Base-by-base conservation (phyloP, 1,140 invertebrate genomes). In the Heliconius eleuchia region DNA sequence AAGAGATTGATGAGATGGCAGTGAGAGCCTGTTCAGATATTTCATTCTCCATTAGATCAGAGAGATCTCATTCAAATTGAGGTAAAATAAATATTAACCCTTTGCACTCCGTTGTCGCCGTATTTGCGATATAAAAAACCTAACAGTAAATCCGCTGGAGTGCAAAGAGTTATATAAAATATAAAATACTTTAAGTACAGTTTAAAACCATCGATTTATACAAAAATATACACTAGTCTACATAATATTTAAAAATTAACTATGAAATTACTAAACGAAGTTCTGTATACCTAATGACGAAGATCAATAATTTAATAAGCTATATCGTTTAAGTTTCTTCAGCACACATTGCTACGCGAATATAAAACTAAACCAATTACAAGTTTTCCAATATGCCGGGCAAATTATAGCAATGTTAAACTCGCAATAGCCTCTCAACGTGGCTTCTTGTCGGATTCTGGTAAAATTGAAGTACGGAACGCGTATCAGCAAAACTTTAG, bases 351-450 rank as follows among this genome's bases (percentile, higher is more conserved):
- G 85, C 80, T 79, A 82, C 83, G 85, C 87, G 88, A 91, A 91
- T 92, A 93, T 91, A 92, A 93, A 92, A 92, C 90, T 91, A 92
- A 93, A 91, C 88, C 91, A 93, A 93, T 93, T 93, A 92, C 88
- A 93, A 93, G 91, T 93, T 93, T 93, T 91, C 91, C 91, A 93
- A 91, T 92, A 93, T 92, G 89, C 87, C 88, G 86, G 85, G 88
- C 87, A 90, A 92, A 91, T 92, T 91, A 93, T 92, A 89, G 84
- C 86, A 89, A 89, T 91, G 90, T 89, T 88, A 87, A 91, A 89
- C 88, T 89, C 83, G 86, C 87, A 87, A 88, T 89, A 86, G 87
- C 85, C 83, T 70, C 86, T 87, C 83, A 80, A 86, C 85, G 85
- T 82, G 85, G 84, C 85, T 88, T 85, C 85, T 90, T 87, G 85